Conservation (phyloP, 1,140 invertebrate genomes). For the Euura saliciscinereae region DNA sequence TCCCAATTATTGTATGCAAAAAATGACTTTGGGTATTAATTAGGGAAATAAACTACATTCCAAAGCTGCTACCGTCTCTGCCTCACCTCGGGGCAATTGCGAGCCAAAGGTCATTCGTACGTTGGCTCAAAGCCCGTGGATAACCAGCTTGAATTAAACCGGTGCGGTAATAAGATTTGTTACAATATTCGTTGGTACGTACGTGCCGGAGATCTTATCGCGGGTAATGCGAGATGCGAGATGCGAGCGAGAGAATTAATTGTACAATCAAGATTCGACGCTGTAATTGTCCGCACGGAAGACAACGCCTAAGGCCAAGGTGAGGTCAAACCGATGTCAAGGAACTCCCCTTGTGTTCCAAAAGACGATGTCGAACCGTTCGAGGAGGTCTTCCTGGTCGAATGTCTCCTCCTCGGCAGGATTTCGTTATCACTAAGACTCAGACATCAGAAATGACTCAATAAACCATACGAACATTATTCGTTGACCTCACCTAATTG, state of each 20-base stretch:
- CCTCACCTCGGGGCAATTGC: neutral
- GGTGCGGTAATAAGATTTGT: no score
- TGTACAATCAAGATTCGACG: neutral
- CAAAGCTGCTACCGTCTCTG: neutral
- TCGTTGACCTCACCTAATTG: no score
- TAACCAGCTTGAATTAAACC: no score
- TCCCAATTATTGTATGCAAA: no score
- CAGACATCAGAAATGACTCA: no score
- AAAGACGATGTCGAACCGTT: no score
- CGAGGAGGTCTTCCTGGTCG: no score
- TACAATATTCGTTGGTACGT: neutral
- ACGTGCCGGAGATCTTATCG: neutral
- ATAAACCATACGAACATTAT: no score
- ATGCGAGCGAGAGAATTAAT: neutral
- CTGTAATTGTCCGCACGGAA: neutral
- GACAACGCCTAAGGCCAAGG: conserved; percentile 2
- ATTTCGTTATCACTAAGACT: no score
- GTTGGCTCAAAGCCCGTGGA: neutral
- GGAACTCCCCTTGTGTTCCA: neutral
- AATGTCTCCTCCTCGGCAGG: no score
- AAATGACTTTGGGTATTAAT: no score
- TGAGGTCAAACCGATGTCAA: neutral
- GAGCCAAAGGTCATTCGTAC: neutral
- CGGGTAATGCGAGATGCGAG: neutral
- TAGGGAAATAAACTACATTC: neutral